Evolutionary conservation across 2,888 invertebrate species (phyloP).

Genomic region (Cantharis rustica): DNA sequence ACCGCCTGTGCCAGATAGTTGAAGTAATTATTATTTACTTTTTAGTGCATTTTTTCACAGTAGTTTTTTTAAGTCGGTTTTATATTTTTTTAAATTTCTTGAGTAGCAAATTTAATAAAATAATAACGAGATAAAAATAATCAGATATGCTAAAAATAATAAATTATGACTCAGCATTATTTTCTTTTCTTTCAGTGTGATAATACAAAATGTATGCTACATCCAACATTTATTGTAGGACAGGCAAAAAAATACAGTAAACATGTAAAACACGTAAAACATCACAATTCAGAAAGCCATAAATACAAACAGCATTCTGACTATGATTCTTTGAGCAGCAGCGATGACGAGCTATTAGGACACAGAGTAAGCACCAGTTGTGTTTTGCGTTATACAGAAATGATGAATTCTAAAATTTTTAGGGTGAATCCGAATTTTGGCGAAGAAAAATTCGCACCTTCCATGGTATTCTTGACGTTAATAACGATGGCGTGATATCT

Average conservation of each 20-base stretch:
- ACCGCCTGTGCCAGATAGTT: too few relatives aligned
- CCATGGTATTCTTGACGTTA: constrained; percentile 81
- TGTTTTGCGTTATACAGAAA: not conserved
- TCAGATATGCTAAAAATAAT: too few relatives aligned
- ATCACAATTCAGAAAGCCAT: constrained; percentile 15
- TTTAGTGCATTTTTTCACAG: too few relatives aligned
- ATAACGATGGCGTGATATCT: constrained; percentile 84
- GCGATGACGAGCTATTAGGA: constrained; percentile 32
- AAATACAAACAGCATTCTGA: constrained; percentile 11
- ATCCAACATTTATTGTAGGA: not conserved
- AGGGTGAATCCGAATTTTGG: constrained; percentile 74
- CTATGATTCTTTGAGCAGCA: constrained; percentile 31
- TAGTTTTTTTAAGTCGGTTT: too few relatives aligned
- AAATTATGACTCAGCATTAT: not conserved
- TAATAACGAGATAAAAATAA: too few relatives aligned
- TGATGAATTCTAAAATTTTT: not conserved
- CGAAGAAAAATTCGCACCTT: constrained; percentile 84
- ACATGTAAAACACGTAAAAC: constrained; percentile 30
- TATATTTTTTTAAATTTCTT: too few relatives aligned
- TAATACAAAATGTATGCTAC: not conserved
- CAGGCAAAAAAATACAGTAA: constrained; percentile 26
- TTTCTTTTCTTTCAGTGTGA: not conserved
- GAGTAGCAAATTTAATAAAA: too few relatives aligned
- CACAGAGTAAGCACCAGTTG: constrained; percentile 27
- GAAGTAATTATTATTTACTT: too few relatives aligned